These are phyloP conservation scores for Phortica variegata DNA, from an alignment of 1,140 invertebrate genomes.

Conservation along the genomic window DNA sequence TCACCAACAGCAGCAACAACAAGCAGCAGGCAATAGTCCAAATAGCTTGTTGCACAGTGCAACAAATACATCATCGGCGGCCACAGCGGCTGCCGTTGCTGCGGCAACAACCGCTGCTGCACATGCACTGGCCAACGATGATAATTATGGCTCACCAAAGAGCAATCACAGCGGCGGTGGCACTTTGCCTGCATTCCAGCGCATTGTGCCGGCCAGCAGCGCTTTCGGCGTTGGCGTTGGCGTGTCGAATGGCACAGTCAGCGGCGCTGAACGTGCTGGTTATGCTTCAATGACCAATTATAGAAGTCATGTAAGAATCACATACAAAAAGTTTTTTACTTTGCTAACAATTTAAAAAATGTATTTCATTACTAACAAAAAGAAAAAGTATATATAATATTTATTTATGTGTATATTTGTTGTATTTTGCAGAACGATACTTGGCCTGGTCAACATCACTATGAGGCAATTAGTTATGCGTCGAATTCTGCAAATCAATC, in stretches of 20 bases:
- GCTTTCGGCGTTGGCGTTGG: constrained; percentile 21
- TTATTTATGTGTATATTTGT: constrained; percentile 1
- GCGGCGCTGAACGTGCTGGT: constrained; percentile 31
- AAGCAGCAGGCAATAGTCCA: constrained; percentile 34
- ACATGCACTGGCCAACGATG: constrained; percentile 30
- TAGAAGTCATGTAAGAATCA: constrained; percentile 39
- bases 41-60: constrained; percentile 23
- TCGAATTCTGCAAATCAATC: constrained; percentile 14
- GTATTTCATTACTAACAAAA: no score
- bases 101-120: constrained; percentile 10
- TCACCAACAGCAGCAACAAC: constrained; percentile 23
- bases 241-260: constrained; percentile 36
- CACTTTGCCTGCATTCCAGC: constrained; percentile 44
- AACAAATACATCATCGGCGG: constrained; percentile 13
- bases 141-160: constrained; percentile 46
- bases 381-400: neutral
- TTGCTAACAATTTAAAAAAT: constrained; percentile 2
- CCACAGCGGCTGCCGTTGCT: constrained; percentile 7
- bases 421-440: constrained; percentile 32
- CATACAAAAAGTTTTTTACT: constrained; percentile 2
- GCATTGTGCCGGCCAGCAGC: constrained; percentile 25
- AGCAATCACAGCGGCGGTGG: constrained; percentile 38
- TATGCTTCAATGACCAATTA: constrained; percentile 51
- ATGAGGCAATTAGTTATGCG: constrained; percentile 45
- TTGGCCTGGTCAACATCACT: constrained; percentile 38